phyloP scores from a whole-genome alignment of 2,888 invertebrate species.

The Ophion costatus region DNA sequence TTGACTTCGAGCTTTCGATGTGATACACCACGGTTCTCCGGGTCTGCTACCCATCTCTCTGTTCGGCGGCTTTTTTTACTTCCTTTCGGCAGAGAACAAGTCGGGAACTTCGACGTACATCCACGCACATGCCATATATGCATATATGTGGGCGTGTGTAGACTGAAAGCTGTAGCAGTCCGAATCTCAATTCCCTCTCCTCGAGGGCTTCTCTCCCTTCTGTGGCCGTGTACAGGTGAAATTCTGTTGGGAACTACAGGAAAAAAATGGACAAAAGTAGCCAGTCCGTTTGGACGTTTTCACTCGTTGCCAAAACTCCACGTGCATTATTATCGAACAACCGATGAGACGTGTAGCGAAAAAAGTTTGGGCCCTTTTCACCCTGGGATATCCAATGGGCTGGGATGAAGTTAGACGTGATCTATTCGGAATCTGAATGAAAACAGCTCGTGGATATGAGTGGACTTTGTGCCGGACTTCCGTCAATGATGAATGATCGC shows the following conservation, averaged over 20 bases:
- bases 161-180: constrained; percentile 49
- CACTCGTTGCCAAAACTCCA: constrained; percentile 58
- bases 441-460: not conserved
- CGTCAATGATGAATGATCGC: not conserved
- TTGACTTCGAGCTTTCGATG: constrained; percentile 50
- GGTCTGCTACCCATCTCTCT: constrained; percentile 25
- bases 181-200: constrained; percentile 67
- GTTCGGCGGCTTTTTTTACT: constrained; percentile 33
- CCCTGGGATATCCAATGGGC: constrained; percentile 7
- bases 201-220: constrained; percentile 71
- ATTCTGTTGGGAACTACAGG: constrained; percentile 44
- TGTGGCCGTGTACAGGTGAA: constrained; percentile 59
- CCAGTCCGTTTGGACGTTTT: constrained; percentile 24
- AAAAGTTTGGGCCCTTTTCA: constrained; percentile 36
- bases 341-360: constrained; percentile 52
- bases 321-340: constrained; percentile 64
- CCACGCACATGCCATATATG: not conserved
- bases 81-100: constrained; percentile 39
- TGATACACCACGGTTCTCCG: constrained; percentile 49
- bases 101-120: constrained; percentile 46
- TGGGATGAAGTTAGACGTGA: constrained; percentile 17
- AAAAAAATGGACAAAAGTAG: constrained; percentile 34
- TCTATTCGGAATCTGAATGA: not conserved
- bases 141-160: constrained; percentile 36
- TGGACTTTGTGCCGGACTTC: not conserved